Conservation (phyloP, 2,113 vertebrate genomes). For the Columba janthina region DNA sequence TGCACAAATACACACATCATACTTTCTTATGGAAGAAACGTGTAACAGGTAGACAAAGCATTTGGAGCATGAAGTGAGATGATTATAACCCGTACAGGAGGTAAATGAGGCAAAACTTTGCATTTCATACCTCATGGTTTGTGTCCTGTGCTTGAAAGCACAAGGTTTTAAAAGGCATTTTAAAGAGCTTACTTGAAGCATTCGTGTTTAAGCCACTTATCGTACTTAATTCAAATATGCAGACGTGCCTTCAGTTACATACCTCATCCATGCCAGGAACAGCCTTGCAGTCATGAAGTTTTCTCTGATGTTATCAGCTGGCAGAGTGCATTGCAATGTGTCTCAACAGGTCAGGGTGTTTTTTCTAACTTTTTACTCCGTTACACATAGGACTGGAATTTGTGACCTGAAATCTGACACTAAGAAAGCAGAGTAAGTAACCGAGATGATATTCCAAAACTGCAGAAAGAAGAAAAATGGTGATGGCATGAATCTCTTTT, state of each 20-base stretch:
- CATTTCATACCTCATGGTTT: not conserved
- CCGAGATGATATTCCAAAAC: not conserved
- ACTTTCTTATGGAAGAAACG: rapidly evolving
- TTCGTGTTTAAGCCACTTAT: not conserved
- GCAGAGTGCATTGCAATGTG: not conserved
- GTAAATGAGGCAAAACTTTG: not conserved
- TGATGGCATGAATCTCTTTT: not conserved
- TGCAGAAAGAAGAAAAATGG: not conserved
- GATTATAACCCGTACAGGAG: not conserved
- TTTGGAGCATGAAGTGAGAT: not conserved
- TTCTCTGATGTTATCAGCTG: not conserved
- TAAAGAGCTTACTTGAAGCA: not conserved
- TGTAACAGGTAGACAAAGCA: not conserved
- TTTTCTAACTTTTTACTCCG: not conserved
- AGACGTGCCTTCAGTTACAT: not conserved
- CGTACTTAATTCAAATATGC: not conserved
- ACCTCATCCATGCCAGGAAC: not conserved
- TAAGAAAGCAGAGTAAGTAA: not conserved
- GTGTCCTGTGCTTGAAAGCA: not conserved
- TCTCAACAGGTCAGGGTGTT: not conserved
- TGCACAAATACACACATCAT: not conserved
- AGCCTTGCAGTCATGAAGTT: not conserved
- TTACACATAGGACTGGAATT: constrained; percentile 13
- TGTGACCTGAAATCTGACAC: not conserved
- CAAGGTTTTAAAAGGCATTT: not conserved